Percentiles rank a stretch among this genome's conserved stretches.
Evolutionary conservation across 2,113 vertebrate genomes (phyloP).

Genomic region (Bambusicola thoracicus): DNA sequence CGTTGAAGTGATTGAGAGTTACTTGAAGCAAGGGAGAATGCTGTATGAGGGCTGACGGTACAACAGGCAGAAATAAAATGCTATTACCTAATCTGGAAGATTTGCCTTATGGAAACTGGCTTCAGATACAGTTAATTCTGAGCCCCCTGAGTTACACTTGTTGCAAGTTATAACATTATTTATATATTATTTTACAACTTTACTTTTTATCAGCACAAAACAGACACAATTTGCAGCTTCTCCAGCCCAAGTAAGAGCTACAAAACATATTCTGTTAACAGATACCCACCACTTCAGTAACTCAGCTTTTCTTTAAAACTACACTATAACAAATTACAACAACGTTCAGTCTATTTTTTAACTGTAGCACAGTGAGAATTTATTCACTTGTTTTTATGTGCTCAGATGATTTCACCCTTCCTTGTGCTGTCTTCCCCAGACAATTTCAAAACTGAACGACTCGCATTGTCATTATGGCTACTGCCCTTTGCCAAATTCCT

Average conservation of each 20-base stretch:
- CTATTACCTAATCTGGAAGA: background rate
- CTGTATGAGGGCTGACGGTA: background rate
- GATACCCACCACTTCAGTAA: background rate
- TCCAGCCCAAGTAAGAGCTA: background rate
- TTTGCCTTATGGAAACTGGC: background rate
- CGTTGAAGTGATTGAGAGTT: background rate
- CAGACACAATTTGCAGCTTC: background rate
- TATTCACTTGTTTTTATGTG: background rate
- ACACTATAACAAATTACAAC: background rate
- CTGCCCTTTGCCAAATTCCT: background rate
- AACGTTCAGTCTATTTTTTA: background rate
- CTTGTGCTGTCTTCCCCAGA: background rate
- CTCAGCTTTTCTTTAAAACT: background rate
- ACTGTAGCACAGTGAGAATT: background rate
- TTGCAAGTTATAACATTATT: background rate
- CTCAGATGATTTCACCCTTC: conserved; percentile 1
- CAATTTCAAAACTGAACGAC: background rate
- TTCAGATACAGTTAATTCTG: background rate
- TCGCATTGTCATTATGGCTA: background rate
- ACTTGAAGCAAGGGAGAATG: background rate
- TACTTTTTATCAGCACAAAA: background rate
- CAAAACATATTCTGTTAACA: background rate
- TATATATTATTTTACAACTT: background rate
- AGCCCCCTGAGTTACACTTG: background rate
- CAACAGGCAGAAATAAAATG: background rate